Conservation (phyloP, 1,140 invertebrate genomes). For the Littorina saxatilis region DNA sequence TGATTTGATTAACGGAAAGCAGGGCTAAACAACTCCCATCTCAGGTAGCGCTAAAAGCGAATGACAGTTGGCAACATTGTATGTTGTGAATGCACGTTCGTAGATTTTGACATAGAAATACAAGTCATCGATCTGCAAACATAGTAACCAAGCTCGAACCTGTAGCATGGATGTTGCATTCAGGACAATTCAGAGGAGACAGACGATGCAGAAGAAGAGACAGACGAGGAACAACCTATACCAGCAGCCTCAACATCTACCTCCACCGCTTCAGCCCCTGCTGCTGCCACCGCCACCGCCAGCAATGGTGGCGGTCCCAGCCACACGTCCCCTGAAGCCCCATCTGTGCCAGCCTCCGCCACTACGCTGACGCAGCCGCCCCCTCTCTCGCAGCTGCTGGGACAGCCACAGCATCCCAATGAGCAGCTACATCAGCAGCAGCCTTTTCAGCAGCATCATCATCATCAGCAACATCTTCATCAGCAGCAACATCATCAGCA, state of each 20-base stretch:
- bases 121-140: too few relatives aligned
- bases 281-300: not conserved
- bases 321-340: not conserved
- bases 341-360: not conserved
- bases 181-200: slow-evolving; percentile 32
- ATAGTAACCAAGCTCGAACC: too few relatives aligned
- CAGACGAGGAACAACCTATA: slow-evolving; percentile 15
- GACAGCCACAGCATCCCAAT: not conserved
- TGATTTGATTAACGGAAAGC: too few relatives aligned
- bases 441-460: not conserved
- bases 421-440: not conserved
- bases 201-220: slow-evolving; percentile 27
- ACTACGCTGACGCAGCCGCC: not conserved
- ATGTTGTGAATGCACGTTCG: too few relatives aligned
- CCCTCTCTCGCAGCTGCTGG: not conserved
- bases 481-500: not conserved
- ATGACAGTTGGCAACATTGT: too few relatives aligned
- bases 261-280: too few relatives aligned
- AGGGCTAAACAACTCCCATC: too few relatives aligned
- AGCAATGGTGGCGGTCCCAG: not conserved
- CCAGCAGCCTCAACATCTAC: not conserved
- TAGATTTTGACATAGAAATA: too few relatives aligned
- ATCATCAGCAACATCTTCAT: not conserved
- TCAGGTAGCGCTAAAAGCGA: too few relatives aligned
- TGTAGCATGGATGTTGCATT: not conserved